A percentile compares a stretch with the other conserved stretches of the same genome.
Evolutionary conservation across 1,140 invertebrate species (phyloP).

Genomic region (Batillaria attramentaria): DNA sequence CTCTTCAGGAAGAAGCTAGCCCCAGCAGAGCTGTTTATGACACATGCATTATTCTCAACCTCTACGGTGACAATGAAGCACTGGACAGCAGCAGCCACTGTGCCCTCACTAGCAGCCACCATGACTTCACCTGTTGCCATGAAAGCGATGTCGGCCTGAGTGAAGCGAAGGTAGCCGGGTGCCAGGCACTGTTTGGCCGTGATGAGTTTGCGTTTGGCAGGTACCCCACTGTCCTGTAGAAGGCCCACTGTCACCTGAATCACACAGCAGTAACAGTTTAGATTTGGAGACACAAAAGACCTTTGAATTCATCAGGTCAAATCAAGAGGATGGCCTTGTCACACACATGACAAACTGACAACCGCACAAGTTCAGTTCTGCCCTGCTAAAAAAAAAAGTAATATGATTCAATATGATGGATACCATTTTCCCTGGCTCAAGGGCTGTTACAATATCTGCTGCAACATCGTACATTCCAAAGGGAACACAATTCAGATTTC

Average conservation of each 20-base stretch:
- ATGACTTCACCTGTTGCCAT: slow-evolving; percentile 81
- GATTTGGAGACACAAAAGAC: neutral
- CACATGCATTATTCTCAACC: slow-evolving; percentile 67
- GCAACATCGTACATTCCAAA: too few relatives aligned
- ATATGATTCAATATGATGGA: too few relatives aligned
- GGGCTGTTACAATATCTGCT: too few relatives aligned
- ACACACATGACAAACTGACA: too few relatives aligned
- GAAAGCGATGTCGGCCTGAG: slow-evolving; percentile 79
- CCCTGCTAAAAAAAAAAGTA: too few relatives aligned
- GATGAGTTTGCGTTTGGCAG: slow-evolving; percentile 43
- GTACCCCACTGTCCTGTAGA: slow-evolving; percentile 40
- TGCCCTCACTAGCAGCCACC: slow-evolving; percentile 81
- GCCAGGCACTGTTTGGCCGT: slow-evolving; percentile 79
- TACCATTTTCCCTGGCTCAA: too few relatives aligned
- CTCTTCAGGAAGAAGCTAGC: slow-evolving; percentile 86
- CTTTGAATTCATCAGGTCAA: too few relatives aligned
- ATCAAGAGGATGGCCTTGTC: too few relatives aligned
- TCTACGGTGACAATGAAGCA: slow-evolving; percentile 81
- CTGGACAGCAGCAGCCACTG: slow-evolving; percentile 80
- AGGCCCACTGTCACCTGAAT: slow-evolving; percentile 57
- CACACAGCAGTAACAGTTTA: neutral
- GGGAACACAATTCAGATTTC: too few relatives aligned
- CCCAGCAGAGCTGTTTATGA: slow-evolving; percentile 81
- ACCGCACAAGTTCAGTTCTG: too few relatives aligned
- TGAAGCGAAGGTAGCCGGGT: slow-evolving; percentile 81